Percentiles rank a stretch among this genome's conserved stretches.
These are phyloP conservation scores for Setophaga petechia DNA, from an alignment of 2,113 vertebrate genomes.

Conservation along the genomic window DNA sequence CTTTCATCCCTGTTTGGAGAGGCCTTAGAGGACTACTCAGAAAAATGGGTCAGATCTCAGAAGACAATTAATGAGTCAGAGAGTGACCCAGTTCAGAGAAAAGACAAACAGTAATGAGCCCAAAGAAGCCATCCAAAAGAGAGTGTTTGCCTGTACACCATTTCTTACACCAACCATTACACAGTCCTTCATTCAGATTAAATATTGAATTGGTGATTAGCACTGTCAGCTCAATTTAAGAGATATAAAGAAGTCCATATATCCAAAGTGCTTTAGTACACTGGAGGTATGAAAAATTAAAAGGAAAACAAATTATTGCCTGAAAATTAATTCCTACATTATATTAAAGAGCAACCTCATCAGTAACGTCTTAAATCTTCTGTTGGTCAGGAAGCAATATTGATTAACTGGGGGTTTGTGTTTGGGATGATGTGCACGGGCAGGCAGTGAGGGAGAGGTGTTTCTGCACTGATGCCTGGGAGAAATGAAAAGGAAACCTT, in stretches of 20 bases:
- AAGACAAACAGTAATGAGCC: background rate
- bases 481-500: background rate
- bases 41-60: conserved; percentile 9
- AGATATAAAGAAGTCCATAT: background rate
- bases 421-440: background rate
- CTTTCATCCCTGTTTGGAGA: background rate
- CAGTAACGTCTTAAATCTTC: background rate
- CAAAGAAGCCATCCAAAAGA: background rate
- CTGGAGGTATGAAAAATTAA: background rate
- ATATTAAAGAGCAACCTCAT: background rate
- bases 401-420: background rate
- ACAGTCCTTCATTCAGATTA: background rate
- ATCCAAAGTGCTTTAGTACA: background rate
- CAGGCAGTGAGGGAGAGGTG: background rate
- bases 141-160: background rate
- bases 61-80: background rate
- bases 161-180: background rate
- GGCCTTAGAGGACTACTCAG: background rate
- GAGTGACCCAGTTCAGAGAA: background rate
- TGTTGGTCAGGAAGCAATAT: background rate
- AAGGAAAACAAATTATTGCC: background rate
- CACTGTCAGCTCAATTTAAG: background rate
- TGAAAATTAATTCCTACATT: background rate
- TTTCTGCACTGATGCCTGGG: background rate
- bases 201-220: background rate